Percentiles rank a stretch among this genome's conserved stretches.
phyloP scores from a whole-genome alignment of 2,797 vertebrate genomes.

The Peromyscus melanophrys region DNA sequence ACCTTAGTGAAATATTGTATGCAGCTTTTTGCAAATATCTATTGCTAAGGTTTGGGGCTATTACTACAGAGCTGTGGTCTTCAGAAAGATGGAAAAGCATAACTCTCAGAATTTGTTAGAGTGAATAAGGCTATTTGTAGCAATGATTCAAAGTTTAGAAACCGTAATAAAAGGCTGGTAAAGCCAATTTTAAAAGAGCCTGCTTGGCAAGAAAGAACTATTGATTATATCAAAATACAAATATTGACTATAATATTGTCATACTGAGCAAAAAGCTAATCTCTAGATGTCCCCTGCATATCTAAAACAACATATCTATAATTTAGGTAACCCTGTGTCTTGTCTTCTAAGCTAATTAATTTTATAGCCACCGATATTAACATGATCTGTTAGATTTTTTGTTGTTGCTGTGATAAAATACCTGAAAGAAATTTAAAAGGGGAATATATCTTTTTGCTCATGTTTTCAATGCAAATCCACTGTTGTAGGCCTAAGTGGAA shows the following conservation, averaged over 20 bases:
- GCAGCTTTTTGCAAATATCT: not conserved
- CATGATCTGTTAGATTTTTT: not conserved
- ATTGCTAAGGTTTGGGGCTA: not conserved
- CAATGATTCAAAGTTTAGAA: slow-evolving; percentile 9
- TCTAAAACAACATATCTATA: not conserved
- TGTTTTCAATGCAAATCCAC: not conserved
- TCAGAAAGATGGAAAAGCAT: not conserved
- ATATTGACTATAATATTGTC: not conserved
- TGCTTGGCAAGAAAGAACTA: not conserved
- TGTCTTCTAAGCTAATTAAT: not conserved
- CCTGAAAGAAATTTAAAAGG: not conserved
- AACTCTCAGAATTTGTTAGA: not conserved
- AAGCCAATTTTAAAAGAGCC: slow-evolving; percentile 2
- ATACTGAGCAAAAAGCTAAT: slow-evolving; percentile 3
- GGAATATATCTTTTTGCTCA: not conserved
- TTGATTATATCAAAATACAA: not conserved
- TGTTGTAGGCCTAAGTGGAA: not conserved
- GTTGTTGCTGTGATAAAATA: not conserved
- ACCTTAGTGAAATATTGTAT: not conserved
- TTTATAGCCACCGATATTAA: not conserved
- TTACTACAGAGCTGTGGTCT: not conserved
- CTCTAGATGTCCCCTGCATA: not conserved
- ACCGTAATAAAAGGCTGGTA: not conserved
- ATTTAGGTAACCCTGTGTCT: not conserved
- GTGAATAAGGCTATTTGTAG: not conserved